Base-by-base conservation (phyloP, 2,113 vertebrate species). In the Oryzias melastigma region DNA sequence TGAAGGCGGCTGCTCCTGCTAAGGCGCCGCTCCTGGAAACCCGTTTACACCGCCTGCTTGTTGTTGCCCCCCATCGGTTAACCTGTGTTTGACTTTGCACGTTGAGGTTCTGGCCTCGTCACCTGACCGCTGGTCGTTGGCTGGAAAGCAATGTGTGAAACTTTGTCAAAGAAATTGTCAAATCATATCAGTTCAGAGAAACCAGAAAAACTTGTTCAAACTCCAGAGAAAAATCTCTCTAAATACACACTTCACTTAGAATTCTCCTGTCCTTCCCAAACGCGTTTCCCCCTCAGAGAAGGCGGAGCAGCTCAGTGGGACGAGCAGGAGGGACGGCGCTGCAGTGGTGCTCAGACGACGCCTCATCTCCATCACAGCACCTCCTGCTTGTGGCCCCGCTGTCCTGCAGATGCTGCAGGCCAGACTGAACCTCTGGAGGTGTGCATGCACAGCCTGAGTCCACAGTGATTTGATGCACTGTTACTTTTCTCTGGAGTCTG, bases 1-100 rank as follows among this genome's bases (percentile, higher is more conserved):
- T 1, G 95, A 96, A 78, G 92, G 92, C 0, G 92, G 94, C 71
- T 96, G 95, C 48, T 95, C 95, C 79, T 96, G 95, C 92, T 96
- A 96, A 94, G 94, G 67, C 68, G 77, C 72, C 20, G 71, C 74
- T 52, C 58, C 71, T 69, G 62, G 65, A 62, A 47, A 17, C 27
- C 4, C 89, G 77, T 84, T 62, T 72, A 84, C 88, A 89, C 87
- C 90, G 88, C 92, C 83, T 84, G 91, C 93, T 95, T 93, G 88
- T 93, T 93, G 87, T 94, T 91, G 92, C 93, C 94, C 93, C 88
- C 91, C 93, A 88, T 94, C 89, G 92, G 92, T 94, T 94, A 91
- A 93, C 90, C 88, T 92, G 86, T 91, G 87, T 86, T 84, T 87
- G 82, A 89, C 85, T 92, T 91, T 87, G 90, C 89, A 85, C 90